Evolutionary conservation across 2,797 vertebrate species (phyloP).

Genomic region (Leptodactylus fallax): DNA sequence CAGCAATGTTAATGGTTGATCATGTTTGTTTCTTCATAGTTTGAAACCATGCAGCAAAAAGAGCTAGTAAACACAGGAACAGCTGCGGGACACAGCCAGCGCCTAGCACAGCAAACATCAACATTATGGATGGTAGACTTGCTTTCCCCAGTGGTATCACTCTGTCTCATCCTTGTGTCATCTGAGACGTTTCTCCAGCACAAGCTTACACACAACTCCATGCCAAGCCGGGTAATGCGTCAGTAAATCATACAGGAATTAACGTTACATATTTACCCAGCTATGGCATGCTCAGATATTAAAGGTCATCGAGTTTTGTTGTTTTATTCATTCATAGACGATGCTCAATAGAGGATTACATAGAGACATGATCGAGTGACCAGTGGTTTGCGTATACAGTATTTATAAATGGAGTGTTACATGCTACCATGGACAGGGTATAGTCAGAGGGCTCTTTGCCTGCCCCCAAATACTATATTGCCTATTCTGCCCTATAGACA

Average conservation of each 20-base stretch:
- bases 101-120: constrained; percentile 20
- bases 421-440: no score
- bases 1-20: neutral
- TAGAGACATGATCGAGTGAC: neutral
- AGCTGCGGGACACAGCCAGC: constrained; percentile 14
- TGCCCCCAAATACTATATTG: no score
- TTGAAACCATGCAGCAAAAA: neutral
- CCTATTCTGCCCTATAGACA: no score
- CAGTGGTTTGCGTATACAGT: neutral
- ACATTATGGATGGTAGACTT: constrained; percentile 25
- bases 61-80: constrained; percentile 4
- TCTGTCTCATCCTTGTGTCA: constrained; percentile 29
- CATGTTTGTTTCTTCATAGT: neutral
- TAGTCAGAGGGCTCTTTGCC: no score
- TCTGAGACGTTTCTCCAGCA: constrained; percentile 22
- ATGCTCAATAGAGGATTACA: constrained; percentile 1
- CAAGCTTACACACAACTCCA: neutral
- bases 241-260: constrained; percentile 7
- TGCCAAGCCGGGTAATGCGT: constrained; percentile 1
- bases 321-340: constrained; percentile 8
- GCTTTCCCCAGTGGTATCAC: constrained; percentile 23
- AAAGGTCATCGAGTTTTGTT: constrained; percentile 27
- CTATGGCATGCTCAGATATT: constrained; percentile 15
- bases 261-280: neutral
- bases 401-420: neutral